phyloP scores from a whole-genome alignment of 2,888 invertebrate genomes.

The Schizotus pectinicornis region DNA sequence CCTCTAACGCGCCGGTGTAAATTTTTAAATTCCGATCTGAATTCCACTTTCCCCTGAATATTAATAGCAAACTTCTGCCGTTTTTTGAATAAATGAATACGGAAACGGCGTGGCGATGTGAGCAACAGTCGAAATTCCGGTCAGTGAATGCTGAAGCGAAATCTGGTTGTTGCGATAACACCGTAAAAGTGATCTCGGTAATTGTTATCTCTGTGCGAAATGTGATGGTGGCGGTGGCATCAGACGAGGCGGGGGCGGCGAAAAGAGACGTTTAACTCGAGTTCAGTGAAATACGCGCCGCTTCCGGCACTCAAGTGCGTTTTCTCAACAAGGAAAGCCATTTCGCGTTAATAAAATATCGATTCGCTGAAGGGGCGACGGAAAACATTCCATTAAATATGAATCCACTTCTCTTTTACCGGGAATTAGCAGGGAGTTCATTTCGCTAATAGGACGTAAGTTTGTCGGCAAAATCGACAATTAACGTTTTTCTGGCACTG shows the following conservation, averaged over 20 bases:
- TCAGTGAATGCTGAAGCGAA: slow-evolving; percentile 4
- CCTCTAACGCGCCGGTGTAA: not conserved
- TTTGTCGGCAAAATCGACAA: slow-evolving; percentile 15
- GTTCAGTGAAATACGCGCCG: slow-evolving; percentile 8
- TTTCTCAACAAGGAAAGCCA: slow-evolving; percentile 22
- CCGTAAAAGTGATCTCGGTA: too few species aligned
- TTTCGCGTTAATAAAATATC: slow-evolving; percentile 26
- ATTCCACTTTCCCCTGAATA: slow-evolving; percentile 18
- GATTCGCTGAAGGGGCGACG: slow-evolving; percentile 17
- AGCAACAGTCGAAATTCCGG: slow-evolving; percentile 3
- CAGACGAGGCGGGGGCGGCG: not conserved
- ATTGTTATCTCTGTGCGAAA: not conserved
- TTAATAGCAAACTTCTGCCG: slow-evolving; percentile 9
- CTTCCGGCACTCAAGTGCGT: slow-evolving; percentile 18
- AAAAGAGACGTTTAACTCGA: slow-evolving; percentile 2
- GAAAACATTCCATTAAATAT: slow-evolving; percentile 30
- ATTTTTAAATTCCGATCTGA: slow-evolving; percentile 9
- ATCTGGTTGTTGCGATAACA: not conserved
- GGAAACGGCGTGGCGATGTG: not conserved
- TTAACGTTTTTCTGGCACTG: not conserved
- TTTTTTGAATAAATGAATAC: slow-evolving; percentile 18
- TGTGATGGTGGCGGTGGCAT: not conserved
- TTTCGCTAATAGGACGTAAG: slow-evolving; percentile 24
- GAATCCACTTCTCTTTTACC: slow-evolving; percentile 22
- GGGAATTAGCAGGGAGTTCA: slow-evolving; percentile 20